Evolutionary conservation across 2,797 vertebrate species (phyloP), one percentile per base, ranked within the genome.

Genomic region (Melanotaenia boesemani): DNA sequence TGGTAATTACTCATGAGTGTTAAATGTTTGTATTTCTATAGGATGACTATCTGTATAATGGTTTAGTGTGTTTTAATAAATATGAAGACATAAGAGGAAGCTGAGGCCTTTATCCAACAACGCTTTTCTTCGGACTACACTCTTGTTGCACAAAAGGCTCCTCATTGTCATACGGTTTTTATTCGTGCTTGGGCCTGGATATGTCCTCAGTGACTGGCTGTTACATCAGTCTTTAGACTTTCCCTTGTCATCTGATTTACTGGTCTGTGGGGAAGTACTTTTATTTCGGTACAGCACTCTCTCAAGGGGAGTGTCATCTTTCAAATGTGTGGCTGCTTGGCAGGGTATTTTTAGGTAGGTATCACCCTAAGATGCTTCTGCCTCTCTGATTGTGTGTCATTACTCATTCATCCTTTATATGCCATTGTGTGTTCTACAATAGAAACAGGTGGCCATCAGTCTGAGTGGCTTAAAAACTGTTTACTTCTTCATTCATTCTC

Each of bases 251-350:
- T 88, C 83, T 92, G 90, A 89, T 89, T 90, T 90, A 91, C 84
- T 80, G 81, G 82, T 86, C 89, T 81, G 74, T 79, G 75, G 90
- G 90, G 90, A 92, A 92, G 89, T 87, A 86, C 89, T 93, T 92
- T 93, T 93, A 95, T 94, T 95, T 94, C 93, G 82, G 91, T 88
- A 70, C 71, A 73, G 86, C 72, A n/a, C 60, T 88, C 85, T 82
- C 85, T 86, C 62, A 1, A 72, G 82, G 80, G 85, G 85, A 82
- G 93, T 91, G 90, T 94, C 93, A 83, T 89, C 90, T 94, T 92
- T 94, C 90, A 48, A 76, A 83, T 89, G 79, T 79, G 85, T 83
- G 83, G 78, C 82, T 85, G 76, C 85, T 81, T 54, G 73, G 68
- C 63, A 24, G 77, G 26, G 79, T 92, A 93, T 93, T 87, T 91